Percentiles rank a stretch among this genome's conserved stretches.
Evolutionary conservation across 2,113 vertebrate genomes (phyloP).

Genomic region (Mesitornis unicolor): DNA sequence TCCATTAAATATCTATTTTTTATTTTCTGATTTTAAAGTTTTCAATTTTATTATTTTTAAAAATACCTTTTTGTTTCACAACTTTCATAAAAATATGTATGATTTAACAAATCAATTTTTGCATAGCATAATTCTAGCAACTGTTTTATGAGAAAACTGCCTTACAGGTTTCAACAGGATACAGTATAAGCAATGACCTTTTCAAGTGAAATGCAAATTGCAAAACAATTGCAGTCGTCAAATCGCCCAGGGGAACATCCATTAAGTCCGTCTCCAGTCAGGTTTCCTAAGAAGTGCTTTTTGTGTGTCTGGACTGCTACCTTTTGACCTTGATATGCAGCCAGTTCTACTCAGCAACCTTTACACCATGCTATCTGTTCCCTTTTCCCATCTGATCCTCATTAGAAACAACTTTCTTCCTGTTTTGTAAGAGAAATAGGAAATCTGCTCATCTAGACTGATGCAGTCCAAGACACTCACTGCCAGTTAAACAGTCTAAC

Average conservation of each 20-base stretch:
- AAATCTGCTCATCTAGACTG: background rate
- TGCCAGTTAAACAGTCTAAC: background rate
- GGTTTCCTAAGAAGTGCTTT: conserved; percentile 51
- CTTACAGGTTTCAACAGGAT: conserved; percentile 9
- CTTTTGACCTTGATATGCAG: conserved; percentile 34
- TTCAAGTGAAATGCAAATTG: conserved; percentile 36
- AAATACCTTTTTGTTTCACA: background rate
- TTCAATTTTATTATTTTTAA: background rate
- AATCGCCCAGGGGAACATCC: background rate
- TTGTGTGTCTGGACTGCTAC: background rate
- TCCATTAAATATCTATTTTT: background rate
- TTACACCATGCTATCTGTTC: conserved; percentile 29
- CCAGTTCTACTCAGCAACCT: background rate
- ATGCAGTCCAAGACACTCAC: background rate
- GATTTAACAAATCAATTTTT: background rate
- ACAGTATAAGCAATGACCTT: conserved; percentile 46
- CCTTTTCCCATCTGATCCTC: conserved; percentile 25
- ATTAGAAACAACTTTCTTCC: conserved; percentile 33
- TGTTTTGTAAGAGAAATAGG: conserved; percentile 49
- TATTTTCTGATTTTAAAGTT: background rate
- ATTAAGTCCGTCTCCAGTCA: background rate
- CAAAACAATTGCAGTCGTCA: conserved; percentile 4
- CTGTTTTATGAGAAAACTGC: background rate
- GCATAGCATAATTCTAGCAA: background rate
- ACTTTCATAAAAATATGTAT: background rate